Conservation (phyloP, 1,140 invertebrate genomes). For the Heliconius eleuchia region DNA sequence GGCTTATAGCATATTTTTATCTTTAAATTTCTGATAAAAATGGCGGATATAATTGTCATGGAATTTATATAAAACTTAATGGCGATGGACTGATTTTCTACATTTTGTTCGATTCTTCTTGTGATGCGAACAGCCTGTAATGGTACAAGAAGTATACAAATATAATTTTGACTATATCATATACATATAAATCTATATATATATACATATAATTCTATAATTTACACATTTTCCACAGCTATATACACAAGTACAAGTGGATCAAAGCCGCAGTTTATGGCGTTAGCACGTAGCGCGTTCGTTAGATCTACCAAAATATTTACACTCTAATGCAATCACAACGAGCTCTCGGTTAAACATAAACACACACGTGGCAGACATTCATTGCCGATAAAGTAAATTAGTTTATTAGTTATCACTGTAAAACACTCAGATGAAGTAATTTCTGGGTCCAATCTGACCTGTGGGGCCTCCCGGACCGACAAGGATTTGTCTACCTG, state of each 20-base stretch:
- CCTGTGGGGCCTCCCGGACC: slow-evolving; percentile 83
- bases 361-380: slow-evolving; percentile 15
- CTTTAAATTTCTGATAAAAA: not conserved
- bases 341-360: not conserved
- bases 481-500: slow-evolving; percentile 74
- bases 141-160: not conserved
- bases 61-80: not conserved
- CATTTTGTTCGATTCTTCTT: slow-evolving; percentile 18
- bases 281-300: slow-evolving; percentile 15
- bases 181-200: slow-evolving; percentile 11
- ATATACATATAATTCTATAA: not conserved
- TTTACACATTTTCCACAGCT: slow-evolving; percentile 9
- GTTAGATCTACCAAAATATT: slow-evolving; percentile 33
- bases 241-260: slow-evolving; percentile 12
- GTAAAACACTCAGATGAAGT: slow-evolving; percentile 60
- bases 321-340: slow-evolving; percentile 19
- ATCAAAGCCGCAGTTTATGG: slow-evolving; percentile 19
- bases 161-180: not conserved
- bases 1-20: not conserved
- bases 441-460: slow-evolving; percentile 68
- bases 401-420: slow-evolving; percentile 50
- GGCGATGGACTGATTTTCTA: not conserved
- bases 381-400: slow-evolving; percentile 25
- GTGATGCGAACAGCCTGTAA: slow-evolving; percentile 37
- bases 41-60: not conserved